These are phyloP conservation scores for Phrynocephalus versicolor DNA, from an alignment of 2,113 vertebrate species.

Conservation along the genomic window DNA sequence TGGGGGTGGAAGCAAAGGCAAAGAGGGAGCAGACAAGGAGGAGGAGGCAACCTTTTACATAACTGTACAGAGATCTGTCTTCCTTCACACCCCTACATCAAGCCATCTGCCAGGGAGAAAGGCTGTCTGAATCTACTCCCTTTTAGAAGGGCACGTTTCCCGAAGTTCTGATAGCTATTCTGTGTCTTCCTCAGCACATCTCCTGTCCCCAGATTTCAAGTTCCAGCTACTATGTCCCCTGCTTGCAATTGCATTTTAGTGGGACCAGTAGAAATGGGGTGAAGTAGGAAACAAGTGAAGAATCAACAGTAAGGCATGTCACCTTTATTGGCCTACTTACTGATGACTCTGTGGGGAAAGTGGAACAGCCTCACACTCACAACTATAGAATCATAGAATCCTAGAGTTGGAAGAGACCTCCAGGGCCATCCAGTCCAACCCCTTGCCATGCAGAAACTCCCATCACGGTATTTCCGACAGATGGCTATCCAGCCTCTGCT, in stretches of 20 bases:
- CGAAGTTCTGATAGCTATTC: neutral
- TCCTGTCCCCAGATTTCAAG: neutral
- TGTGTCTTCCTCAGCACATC: neutral
- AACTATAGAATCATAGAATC: too few relatives aligned
- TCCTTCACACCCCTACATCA: conserved; percentile 53
- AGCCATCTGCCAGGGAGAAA: conserved; percentile 68
- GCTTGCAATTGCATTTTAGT: neutral
- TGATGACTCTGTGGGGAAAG: too few relatives aligned
- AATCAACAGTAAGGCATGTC: too few relatives aligned
- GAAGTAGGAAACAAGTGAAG: too few relatives aligned
- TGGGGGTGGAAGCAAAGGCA: conserved; percentile 5
- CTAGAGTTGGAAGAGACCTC: too few relatives aligned
- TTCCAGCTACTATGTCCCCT: neutral
- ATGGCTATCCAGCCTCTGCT: too few relatives aligned
- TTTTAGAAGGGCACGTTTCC: neutral
- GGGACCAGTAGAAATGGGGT: neutral
- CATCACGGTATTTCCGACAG: too few relatives aligned
- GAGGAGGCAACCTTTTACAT: conserved; percentile 67
- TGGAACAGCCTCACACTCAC: too few relatives aligned
- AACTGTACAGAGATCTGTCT: conserved; percentile 59
- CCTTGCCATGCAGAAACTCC: too few relatives aligned
- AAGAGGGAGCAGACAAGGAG: conserved; percentile 64
- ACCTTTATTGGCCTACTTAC: too few relatives aligned
- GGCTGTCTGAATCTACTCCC: conserved; percentile 37
- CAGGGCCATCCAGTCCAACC: too few relatives aligned